A percentile compares a stretch with the other conserved stretches of the same genome.
Conservation (phyloP, 2,797 vertebrate species). For the Acrossocheilus fasciatus region DNA sequence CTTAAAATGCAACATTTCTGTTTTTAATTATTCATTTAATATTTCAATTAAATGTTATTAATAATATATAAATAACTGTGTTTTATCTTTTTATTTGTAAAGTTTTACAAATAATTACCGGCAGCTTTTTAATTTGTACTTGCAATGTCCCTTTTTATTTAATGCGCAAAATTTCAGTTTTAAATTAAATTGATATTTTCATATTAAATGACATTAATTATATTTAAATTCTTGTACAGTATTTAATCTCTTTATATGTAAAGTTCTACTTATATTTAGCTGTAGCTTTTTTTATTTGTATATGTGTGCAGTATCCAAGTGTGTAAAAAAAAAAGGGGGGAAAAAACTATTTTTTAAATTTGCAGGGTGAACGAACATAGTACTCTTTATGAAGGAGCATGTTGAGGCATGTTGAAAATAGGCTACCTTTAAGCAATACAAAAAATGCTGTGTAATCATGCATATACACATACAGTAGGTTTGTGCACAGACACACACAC, state of each 20-base stretch:
- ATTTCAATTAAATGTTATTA: background rate
- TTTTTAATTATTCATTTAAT: background rate
- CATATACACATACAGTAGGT: conserved; percentile 9
- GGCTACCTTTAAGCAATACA: conserved; percentile 30
- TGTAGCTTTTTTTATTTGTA: background rate
- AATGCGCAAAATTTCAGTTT: background rate
- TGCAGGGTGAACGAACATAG: background rate
- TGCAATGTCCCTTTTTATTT: background rate
- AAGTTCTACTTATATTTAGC: background rate
- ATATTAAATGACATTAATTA: background rate
- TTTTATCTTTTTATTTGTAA: background rate
- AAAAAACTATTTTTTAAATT: background rate
- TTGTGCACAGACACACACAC: conserved; percentile 21
- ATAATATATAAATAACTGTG: background rate
- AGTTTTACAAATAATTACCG: background rate
- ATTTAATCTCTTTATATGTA: background rate
- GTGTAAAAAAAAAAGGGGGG: no score
- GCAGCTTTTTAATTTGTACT: background rate
- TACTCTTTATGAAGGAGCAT: conserved; percentile 16
- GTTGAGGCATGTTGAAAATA: conserved; percentile 8
- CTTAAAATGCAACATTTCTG: background rate
- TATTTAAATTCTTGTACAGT: background rate
- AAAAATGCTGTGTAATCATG: conserved; percentile 6
- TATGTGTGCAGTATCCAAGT: background rate
- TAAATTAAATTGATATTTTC: background rate